Conservation (phyloP, 2,888 invertebrate species). For the Anoplius nigerrimus region DNA sequence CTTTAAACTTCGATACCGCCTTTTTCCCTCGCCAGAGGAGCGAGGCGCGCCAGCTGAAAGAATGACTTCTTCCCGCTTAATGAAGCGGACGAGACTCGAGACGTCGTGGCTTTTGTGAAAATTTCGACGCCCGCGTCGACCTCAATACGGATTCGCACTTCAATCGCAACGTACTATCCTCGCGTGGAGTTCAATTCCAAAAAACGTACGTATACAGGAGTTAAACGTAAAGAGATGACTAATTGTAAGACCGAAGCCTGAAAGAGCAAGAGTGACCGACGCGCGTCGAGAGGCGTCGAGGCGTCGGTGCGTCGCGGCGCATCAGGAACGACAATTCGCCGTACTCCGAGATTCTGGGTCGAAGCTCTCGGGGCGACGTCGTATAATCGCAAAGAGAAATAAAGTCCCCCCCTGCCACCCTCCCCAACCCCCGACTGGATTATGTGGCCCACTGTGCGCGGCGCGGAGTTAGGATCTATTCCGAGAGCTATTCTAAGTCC, state of each 20-base stretch:
- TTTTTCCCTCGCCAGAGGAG: slow-evolving; percentile 41
- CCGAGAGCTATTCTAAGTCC: slow-evolving; percentile 62
- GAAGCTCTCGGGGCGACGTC: slow-evolving; percentile 26
- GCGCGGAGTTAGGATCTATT: slow-evolving; percentile 58
- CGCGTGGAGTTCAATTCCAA: too few species aligned
- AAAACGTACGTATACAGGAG: too few species aligned
- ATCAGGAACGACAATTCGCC: too few species aligned
- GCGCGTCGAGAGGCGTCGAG: too few species aligned
- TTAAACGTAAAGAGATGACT: too few species aligned
- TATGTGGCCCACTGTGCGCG: slow-evolving; percentile 49
- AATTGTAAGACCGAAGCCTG: too few species aligned
- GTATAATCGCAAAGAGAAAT: slow-evolving; percentile 32
- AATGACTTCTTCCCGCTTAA: slow-evolving; percentile 51
- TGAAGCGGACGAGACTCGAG: slow-evolving; percentile 48
- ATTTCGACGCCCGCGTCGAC: too few species aligned
- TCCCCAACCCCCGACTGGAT: slow-evolving; percentile 46
- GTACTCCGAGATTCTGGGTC: slow-evolving; percentile 43
- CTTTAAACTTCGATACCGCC: slow-evolving; percentile 53
- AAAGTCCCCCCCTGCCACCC: too few species aligned
- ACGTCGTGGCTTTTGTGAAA: slow-evolving; percentile 20
- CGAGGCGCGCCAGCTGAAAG: slow-evolving; percentile 39
- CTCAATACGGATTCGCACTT: too few species aligned
- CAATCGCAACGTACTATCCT: too few species aligned
- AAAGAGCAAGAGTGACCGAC: too few species aligned
- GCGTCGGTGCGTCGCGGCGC: too few species aligned